Conservation (phyloP, 2,888 invertebrate genomes). For the Drosophila stalkeri region DNA sequence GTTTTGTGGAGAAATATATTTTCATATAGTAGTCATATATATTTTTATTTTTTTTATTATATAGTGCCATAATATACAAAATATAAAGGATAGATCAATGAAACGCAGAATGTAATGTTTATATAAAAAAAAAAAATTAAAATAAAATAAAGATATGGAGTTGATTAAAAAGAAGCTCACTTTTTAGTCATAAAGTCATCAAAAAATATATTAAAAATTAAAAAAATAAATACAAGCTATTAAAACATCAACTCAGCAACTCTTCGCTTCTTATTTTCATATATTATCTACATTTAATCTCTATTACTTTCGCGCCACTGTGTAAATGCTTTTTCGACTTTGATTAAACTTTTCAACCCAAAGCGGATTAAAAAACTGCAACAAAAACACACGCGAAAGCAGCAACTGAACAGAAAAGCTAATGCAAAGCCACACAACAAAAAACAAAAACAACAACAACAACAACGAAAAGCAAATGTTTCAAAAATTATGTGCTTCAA, state of each 20-base stretch:
- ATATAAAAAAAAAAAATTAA: too few species aligned
- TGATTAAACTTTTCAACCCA: constrained; percentile 72
- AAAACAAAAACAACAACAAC: not conserved
- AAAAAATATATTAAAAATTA: not conserved
- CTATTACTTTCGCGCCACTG: constrained; percentile 21
- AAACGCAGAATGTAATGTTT: too few species aligned
- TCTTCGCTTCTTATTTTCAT: not conserved
- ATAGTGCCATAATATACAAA: too few species aligned
- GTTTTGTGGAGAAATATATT: too few species aligned
- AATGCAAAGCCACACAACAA: constrained; percentile 27
- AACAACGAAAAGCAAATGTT: constrained; percentile 31
- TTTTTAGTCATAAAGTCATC: too few species aligned
- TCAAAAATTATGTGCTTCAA: constrained; percentile 68
- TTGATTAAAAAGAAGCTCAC: too few species aligned
- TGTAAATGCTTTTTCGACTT: constrained; percentile 38
- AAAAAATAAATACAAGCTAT: not conserved
- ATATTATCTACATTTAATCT: not conserved
- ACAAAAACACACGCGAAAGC: constrained; percentile 35
- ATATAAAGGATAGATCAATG: too few species aligned
- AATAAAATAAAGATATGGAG: too few species aligned
- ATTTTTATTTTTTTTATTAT: too few species aligned
- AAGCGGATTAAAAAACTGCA: constrained; percentile 73
- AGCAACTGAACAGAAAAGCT: constrained; percentile 20
- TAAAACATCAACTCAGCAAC: not conserved
- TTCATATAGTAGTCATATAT: too few species aligned